A percentile compares a stretch with the other conserved stretches of the same genome.
Evolutionary conservation across 2,888 invertebrate species (phyloP).

Genomic region (Eudemis profundana): DNA sequence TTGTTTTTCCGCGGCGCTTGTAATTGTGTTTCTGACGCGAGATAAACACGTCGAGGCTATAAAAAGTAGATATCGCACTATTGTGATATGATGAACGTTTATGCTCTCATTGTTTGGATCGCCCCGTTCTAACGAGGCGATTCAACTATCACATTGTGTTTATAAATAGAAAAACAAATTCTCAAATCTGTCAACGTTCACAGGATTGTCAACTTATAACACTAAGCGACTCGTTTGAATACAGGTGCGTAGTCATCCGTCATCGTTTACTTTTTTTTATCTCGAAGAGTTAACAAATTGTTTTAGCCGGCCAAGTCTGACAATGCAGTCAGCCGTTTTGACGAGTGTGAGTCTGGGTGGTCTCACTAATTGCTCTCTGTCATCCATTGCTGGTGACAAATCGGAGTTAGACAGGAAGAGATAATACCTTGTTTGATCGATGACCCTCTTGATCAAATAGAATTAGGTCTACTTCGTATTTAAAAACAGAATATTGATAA

Average conservation of each 20-base stretch:
- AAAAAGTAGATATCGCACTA: constrained; percentile 46
- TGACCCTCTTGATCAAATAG: constrained; percentile 46
- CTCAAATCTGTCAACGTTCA: constrained; percentile 37
- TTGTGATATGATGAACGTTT: constrained; percentile 33
- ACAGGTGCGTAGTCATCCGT: constrained; percentile 46
- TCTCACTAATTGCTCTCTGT: constrained; percentile 66
- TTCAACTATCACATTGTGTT: constrained; percentile 14
- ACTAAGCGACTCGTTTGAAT: constrained; percentile 41
- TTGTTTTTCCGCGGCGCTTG: constrained; percentile 60
- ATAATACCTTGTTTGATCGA: constrained; percentile 57
- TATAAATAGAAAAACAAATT: constrained; percentile 10
- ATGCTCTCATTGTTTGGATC: constrained; percentile 12
- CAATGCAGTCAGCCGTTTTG: constrained; percentile 55
- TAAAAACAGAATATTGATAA: constrained; percentile 35
- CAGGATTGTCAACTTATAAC: constrained; percentile 41
- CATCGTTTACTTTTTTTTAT: constrained; percentile 46
- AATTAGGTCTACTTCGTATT: constrained; percentile 44
- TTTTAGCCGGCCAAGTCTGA: constrained; percentile 54
- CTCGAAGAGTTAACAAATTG: constrained; percentile 56
- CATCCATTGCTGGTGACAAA: constrained; percentile 63
- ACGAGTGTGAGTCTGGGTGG: constrained; percentile 62
- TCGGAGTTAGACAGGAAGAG: constrained; percentile 58
- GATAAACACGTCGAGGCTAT: constrained; percentile 57
- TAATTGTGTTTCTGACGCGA: constrained; percentile 63
- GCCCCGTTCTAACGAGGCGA: constrained; percentile 18